These are phyloP conservation scores for Falcunculus frontatus DNA, from an alignment of 2,113 vertebrate genomes.

Conservation along the genomic window DNA sequence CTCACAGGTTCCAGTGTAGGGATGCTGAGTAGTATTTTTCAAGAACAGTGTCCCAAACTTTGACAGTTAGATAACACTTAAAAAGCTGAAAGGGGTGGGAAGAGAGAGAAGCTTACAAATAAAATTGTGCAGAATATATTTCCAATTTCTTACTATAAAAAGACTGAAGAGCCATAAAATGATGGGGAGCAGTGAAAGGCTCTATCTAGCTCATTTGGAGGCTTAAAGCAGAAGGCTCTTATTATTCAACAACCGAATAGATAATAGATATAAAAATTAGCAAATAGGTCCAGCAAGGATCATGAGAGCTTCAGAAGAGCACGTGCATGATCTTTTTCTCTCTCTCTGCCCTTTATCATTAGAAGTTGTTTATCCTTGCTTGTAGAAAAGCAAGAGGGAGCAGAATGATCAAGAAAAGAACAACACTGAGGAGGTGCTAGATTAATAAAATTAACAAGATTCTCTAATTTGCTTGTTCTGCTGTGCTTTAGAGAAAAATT, in stretches of 20 bases:
- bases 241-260: neutral
- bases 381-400: neutral
- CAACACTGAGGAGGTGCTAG: neutral
- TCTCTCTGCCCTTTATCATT: neutral
- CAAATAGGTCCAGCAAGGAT: neutral
- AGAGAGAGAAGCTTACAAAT: neutral
- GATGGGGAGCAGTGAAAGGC: neutral
- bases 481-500: neutral
- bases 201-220: neutral
- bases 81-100: neutral
- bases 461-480: neutral
- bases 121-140: neutral
- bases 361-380: neutral
- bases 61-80: neutral
- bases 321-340: rapidly evolving
- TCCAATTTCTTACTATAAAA: neutral
- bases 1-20: neutral
- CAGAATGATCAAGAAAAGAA: neutral
- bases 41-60: neutral
- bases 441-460: neutral
- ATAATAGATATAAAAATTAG: neutral
- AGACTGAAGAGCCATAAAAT: neutral
- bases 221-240: neutral
- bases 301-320: neutral
- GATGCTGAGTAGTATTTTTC: neutral